Conservation (phyloP, 1,140 invertebrate genomes). For the Hypothenemus hampei region DNA sequence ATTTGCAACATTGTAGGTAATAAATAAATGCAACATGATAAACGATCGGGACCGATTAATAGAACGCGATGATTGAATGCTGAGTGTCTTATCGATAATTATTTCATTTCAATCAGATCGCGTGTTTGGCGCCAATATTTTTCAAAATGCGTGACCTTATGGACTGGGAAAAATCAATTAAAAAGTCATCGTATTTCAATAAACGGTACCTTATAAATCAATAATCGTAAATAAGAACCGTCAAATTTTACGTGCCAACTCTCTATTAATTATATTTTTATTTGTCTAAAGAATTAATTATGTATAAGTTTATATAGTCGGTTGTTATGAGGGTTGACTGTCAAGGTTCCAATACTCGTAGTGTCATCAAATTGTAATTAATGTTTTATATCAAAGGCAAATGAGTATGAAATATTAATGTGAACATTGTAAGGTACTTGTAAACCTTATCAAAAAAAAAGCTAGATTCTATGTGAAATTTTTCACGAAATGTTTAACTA, state of each 20-base stretch:
- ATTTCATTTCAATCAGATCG: slow-evolving; percentile 4
- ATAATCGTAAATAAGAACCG: slow-evolving; percentile 1
- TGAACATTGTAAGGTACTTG: no score
- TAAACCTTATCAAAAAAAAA: no score
- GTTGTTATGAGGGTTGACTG: no score
- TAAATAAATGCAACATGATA: neutral
- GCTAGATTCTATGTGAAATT: no score
- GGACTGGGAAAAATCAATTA: slow-evolving; percentile 4
- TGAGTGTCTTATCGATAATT: neutral
- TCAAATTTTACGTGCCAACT: neutral
- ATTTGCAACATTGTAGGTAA: no score
- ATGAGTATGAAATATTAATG: no score
- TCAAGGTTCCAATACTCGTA: no score
- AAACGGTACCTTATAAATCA: slow-evolving; percentile 5
- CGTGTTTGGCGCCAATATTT: slow-evolving; percentile 5
- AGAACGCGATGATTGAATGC: slow-evolving; percentile 1
- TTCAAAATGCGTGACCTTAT: slow-evolving; percentile 3
- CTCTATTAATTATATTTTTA: neutral
- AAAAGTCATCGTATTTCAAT: slow-evolving; percentile 8
- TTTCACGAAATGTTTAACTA: no score
- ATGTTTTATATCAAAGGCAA: no score
- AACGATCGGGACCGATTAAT: neutral
- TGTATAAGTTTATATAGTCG: no score
- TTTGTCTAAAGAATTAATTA: no score
- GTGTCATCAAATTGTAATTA: no score